phyloP scores from a whole-genome alignment of 2,888 invertebrate genomes.

The Hipparchia semele region DNA sequence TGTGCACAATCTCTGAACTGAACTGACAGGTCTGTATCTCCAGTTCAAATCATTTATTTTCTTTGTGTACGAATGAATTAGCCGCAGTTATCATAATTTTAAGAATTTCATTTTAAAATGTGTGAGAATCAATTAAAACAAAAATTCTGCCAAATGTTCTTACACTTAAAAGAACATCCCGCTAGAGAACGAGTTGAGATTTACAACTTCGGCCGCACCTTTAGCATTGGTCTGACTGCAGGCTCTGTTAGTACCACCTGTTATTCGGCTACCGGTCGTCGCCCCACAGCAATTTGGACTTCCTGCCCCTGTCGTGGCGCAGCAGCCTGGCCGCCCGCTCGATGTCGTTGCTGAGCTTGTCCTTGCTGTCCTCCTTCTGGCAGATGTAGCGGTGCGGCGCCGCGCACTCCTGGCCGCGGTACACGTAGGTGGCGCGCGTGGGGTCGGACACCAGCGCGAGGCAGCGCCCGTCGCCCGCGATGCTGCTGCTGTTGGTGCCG shows the following conservation, averaged over 20 bases:
- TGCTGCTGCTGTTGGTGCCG: conserved; percentile 54
- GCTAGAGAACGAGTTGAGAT: too few relatives aligned
- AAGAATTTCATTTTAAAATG: too few relatives aligned
- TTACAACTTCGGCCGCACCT: too few relatives aligned
- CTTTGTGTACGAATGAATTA: too few relatives aligned
- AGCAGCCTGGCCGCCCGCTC: conserved; percentile 68
- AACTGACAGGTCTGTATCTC: too few relatives aligned
- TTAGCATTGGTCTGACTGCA: neutral
- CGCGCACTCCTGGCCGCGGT: conserved; percentile 89
- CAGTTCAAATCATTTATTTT: too few relatives aligned
- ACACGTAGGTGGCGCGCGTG: conserved; percentile 83
- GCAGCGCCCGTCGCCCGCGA: conserved; percentile 87
- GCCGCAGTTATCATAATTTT: too few relatives aligned
- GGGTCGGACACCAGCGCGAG: conserved; percentile 86
- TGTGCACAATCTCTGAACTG: too few relatives aligned
- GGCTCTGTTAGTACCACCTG: neutral
- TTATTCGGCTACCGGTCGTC: conserved; percentile 6
- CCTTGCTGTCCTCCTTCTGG: conserved; percentile 84
- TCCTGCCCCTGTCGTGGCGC: conserved; percentile 16
- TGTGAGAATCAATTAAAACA: too few relatives aligned
- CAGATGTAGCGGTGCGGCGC: conserved; percentile 87
- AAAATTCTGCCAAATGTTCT: too few relatives aligned
- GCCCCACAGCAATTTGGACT: conserved; percentile 34
- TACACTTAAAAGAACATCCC: too few relatives aligned
- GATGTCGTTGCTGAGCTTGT: conserved; percentile 84